These are phyloP conservation scores for Tribolium castaneum DNA, from an alignment of 1,140 invertebrate species.

Conservation along the genomic window DNA sequence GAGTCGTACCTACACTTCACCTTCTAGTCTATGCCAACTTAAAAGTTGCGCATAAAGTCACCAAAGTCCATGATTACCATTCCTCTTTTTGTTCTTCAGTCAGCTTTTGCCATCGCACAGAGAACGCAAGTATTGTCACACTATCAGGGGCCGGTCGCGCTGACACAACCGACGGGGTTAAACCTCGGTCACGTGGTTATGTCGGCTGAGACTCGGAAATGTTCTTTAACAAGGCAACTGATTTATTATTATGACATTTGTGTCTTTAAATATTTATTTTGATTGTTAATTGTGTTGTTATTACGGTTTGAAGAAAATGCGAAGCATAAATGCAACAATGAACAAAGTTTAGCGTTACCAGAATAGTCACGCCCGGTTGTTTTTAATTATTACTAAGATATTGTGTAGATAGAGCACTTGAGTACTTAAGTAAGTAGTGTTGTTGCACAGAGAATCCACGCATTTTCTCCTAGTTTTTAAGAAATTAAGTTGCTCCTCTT, in stretches of 20 bases:
- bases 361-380: slow-evolving; percentile 19
- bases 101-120: slow-evolving; percentile 53
- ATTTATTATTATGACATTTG: slow-evolving; percentile 10
- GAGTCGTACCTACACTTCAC: slow-evolving; percentile 34
- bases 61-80: slow-evolving; percentile 47
- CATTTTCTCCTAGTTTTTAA: slow-evolving; percentile 45
- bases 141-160: slow-evolving; percentile 9
- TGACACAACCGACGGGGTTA: not conserved
- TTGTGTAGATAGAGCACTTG: slow-evolving; percentile 43
- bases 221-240: not conserved
- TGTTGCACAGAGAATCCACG: slow-evolving; percentile 12
- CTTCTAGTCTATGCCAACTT: slow-evolving; percentile 42
- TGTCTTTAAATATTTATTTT: slow-evolving; percentile 42
- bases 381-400: not conserved
- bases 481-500: not conserved
- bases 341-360: slow-evolving; percentile 43
- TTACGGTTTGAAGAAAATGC: slow-evolving; percentile 38
- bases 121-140: slow-evolving; percentile 54
- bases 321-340: slow-evolving; percentile 39
- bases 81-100: slow-evolving; percentile 33
- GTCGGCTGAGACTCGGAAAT: not conserved
- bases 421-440: slow-evolving; percentile 38
- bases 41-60: slow-evolving; percentile 38
- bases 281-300: slow-evolving; percentile 57
- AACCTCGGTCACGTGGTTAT: not conserved